Conservation (phyloP, 2,797 vertebrate species). For the Myotis planiceps region DNA sequence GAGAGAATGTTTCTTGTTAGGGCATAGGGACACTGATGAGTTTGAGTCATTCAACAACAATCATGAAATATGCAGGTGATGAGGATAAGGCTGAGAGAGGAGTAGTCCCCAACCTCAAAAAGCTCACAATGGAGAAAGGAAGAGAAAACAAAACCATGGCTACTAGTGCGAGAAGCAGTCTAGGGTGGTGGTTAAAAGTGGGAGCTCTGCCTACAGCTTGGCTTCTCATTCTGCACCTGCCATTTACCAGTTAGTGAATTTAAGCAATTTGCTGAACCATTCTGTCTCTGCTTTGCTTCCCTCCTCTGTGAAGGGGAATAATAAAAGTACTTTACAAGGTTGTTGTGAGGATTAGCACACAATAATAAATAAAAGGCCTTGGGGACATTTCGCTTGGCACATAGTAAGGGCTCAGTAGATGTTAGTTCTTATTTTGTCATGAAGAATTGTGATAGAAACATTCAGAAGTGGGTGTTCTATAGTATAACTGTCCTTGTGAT, state of each 20-base stretch:
- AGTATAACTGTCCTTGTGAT: not conserved
- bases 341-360: not conserved
- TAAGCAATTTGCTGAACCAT: not conserved
- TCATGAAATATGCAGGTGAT: not conserved
- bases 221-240: not conserved
- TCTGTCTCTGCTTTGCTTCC: not conserved
- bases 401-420: not conserved
- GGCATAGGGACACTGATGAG: not conserved
- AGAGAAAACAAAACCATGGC: not conserved
- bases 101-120: not conserved
- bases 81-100: not conserved
- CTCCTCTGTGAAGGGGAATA: not conserved
- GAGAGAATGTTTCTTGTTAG: not conserved
- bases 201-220: not conserved
- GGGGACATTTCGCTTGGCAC: not conserved
- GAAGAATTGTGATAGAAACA: not conserved
- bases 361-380: not conserved
- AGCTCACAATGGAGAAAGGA: not conserved
- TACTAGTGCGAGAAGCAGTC: fast-evolving
- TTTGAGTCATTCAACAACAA: not conserved
- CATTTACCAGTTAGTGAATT: not conserved
- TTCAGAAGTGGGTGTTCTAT: not conserved
- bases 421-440: not conserved
- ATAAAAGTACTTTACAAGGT: not conserved
- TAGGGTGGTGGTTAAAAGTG: not conserved